A percentile compares a stretch with the other conserved stretches of the same genome.
These are phyloP conservation scores for Helarctos malayanus DNA, from an alignment of 2,797 vertebrate genomes.

Conservation along the genomic window DNA sequence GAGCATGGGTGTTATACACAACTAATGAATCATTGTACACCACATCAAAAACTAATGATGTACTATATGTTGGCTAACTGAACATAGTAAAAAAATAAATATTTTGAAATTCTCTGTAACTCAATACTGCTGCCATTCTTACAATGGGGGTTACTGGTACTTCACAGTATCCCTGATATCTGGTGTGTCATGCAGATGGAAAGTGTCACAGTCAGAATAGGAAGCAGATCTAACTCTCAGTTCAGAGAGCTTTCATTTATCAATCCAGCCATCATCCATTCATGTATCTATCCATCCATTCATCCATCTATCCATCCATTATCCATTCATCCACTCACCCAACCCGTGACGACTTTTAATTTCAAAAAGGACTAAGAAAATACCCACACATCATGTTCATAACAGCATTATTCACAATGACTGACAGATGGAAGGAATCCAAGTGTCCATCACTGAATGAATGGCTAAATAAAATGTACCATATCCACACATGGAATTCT, in stretches of 20 bases:
- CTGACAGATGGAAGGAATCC: neutral
- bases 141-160: neutral
- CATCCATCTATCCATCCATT: neutral
- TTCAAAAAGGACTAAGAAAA: constrained; percentile 21
- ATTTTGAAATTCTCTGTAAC: constrained; percentile 42
- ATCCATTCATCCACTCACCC: too few relatives aligned
- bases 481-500: neutral
- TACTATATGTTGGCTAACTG: too few relatives aligned
- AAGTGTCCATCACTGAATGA: neutral
- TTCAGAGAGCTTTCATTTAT: neutral
- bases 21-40: too few relatives aligned
- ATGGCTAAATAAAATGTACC: neutral
- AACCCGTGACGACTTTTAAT: neutral
- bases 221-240: neutral
- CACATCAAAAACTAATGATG: too few relatives aligned
- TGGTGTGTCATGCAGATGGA: neutral
- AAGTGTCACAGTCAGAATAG: neutral
- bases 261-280: neutral
- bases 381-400: neutral
- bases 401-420: neutral
- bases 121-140: neutral
- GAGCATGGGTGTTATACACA: too few relatives aligned
- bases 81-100: neutral
- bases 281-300: neutral
- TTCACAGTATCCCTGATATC: constrained; percentile 35